Evolutionary conservation across 2,113 vertebrate genomes (phyloP).

Genomic region (Pitta sordida): DNA sequence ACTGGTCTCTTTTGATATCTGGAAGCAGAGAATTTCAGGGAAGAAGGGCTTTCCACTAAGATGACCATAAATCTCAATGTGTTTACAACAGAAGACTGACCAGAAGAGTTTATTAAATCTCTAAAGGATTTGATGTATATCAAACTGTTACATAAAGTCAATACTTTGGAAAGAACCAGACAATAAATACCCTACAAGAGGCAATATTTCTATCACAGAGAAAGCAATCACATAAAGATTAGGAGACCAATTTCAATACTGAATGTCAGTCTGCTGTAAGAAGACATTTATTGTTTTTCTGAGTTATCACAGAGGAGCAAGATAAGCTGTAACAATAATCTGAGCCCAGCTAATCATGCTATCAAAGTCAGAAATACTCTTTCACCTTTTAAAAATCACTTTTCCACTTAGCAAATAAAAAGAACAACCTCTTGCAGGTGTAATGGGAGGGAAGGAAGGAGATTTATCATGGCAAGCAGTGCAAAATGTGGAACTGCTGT

Average conservation of each 20-base stretch:
- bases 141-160: slow-evolving; percentile 83
- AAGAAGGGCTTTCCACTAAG: slow-evolving; percentile 71
- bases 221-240: slow-evolving; percentile 83
- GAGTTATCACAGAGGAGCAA: slow-evolving; percentile 50
- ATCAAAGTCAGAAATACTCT: slow-evolving; percentile 37
- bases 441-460: not conserved
- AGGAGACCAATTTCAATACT: slow-evolving; percentile 77
- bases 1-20: slow-evolving; percentile 65
- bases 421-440: not conserved
- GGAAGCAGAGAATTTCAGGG: slow-evolving; percentile 67
- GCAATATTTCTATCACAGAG: slow-evolving; percentile 78
- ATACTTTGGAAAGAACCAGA: slow-evolving; percentile 80
- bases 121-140: slow-evolving; percentile 81
- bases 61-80: slow-evolving; percentile 77
- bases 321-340: slow-evolving; percentile 30
- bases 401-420: slow-evolving; percentile 22
- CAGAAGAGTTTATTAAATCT: slow-evolving; percentile 82
- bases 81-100: slow-evolving; percentile 80
- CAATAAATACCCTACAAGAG: slow-evolving; percentile 78
- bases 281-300: slow-evolving; percentile 69
- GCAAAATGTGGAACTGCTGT: not conserved
- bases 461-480: not conserved
- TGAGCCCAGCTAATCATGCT: slow-evolving; percentile 25
- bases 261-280: slow-evolving; percentile 53
- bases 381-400: slow-evolving; percentile 53